Conservation (phyloP, 2,113 vertebrate genomes). For the Bostrychus sinensis region DNA sequence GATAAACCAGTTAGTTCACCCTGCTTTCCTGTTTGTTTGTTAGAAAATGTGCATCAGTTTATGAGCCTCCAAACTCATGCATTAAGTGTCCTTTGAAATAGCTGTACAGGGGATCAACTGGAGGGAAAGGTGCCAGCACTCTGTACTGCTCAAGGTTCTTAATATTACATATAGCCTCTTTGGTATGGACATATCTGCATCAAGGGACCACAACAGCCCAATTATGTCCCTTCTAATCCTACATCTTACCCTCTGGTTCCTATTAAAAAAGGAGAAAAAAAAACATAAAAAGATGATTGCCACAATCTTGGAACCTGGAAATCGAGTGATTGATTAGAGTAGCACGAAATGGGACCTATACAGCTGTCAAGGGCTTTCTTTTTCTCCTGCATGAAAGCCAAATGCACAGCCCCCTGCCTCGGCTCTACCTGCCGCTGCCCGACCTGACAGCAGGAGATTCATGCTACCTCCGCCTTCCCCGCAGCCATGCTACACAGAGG, state of each 20-base stretch:
- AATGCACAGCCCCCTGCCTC: constrained; percentile 3
- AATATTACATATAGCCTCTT: constrained; percentile 84
- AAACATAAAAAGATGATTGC: constrained; percentile 47
- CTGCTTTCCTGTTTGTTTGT: constrained; percentile 5
- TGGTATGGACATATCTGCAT: constrained; percentile 86
- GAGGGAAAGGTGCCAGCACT: constrained; percentile 45
- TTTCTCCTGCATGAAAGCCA: constrained; percentile 38
- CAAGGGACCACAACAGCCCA: constrained; percentile 64
- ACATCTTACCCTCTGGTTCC: constrained; percentile 47
- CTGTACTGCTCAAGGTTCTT: constrained; percentile 48
- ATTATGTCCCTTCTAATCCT: constrained; percentile 61
- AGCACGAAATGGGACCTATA: constrained; percentile 48
- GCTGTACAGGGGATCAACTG: constrained; percentile 36
- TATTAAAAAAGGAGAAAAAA: constrained; percentile 24
- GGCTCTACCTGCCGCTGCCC: constrained; percentile 32
- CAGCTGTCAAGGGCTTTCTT: constrained; percentile 37
- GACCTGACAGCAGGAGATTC: constrained; percentile 50
- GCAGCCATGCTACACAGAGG: constrained; percentile 49
- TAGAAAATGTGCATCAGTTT: constrained; percentile 26
- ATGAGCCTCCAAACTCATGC: constrained; percentile 11
- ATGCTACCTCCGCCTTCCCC: constrained; percentile 47
- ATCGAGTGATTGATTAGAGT: constrained; percentile 64
- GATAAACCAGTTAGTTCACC: constrained; percentile 36
- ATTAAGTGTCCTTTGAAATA: constrained; percentile 33
- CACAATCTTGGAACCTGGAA: constrained; percentile 67